phyloP scores from a whole-genome alignment of 2,797 vertebrate genomes.

The Lagodon rhomboides region DNA sequence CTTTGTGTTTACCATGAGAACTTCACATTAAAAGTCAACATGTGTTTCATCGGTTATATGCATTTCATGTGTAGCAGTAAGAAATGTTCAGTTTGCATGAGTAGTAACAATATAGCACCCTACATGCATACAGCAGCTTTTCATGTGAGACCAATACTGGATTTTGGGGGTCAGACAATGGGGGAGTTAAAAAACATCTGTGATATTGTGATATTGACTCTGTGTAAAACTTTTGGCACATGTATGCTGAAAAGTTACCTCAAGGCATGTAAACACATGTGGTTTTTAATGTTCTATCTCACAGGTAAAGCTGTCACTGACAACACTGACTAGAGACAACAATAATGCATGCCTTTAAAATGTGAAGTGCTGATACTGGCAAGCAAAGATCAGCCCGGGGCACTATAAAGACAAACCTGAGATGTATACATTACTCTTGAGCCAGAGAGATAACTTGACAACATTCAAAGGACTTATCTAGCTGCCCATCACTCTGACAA shows the following conservation, averaged over 20 bases:
- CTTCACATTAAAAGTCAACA: too few relatives aligned
- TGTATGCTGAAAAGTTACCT: neutral
- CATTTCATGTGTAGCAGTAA: too few relatives aligned
- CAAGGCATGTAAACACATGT: neutral
- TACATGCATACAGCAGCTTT: too few relatives aligned
- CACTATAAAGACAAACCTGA: neutral
- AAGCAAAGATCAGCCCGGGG: neutral
- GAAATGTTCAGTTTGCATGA: too few relatives aligned
- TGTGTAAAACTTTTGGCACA: too few relatives aligned
- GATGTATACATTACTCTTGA: neutral
- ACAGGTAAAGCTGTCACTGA: neutral
- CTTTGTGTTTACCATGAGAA: too few relatives aligned
- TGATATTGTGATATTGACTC: too few relatives aligned
- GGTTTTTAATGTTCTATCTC: neutral
- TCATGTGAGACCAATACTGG: too few relatives aligned
- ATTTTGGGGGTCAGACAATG: too few relatives aligned
- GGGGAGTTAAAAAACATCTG: too few relatives aligned
- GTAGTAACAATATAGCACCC: too few relatives aligned
- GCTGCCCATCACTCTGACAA: neutral
- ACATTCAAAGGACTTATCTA: neutral
- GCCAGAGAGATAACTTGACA: neutral
- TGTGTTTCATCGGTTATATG: too few relatives aligned
- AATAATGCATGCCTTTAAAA: neutral
- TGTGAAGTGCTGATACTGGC: neutral
- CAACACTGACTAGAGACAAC: neutral